These are phyloP conservation scores for Amphipyra berbera DNA, from an alignment of 2,888 invertebrate genomes.

Conservation along the genomic window DNA sequence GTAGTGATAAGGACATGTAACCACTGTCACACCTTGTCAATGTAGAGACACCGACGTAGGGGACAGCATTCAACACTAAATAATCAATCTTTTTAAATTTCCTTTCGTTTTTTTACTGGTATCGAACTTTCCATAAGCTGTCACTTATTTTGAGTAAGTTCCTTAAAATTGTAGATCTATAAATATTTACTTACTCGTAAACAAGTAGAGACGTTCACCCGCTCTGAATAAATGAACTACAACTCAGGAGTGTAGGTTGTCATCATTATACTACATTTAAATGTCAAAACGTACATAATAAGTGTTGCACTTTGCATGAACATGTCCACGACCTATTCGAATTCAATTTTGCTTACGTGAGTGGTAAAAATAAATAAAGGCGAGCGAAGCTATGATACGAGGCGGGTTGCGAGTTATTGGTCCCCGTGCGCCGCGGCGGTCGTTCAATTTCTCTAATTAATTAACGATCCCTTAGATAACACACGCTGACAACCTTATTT, in stretches of 20 bases:
- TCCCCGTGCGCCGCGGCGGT: constrained; percentile 85
- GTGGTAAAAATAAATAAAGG: constrained; percentile 88
- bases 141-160: neutral
- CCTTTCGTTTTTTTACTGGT: neutral
- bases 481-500: constrained; percentile 89
- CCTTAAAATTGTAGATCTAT: constrained; percentile 16
- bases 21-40: constrained; percentile 77
- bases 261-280: constrained; percentile 56
- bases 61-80: constrained; percentile 39
- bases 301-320: constrained; percentile 68
- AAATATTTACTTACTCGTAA: constrained; percentile 28
- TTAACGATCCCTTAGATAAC: constrained; percentile 89
- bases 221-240: constrained; percentile 50
- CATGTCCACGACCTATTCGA: constrained; percentile 77
- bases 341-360: constrained; percentile 89
- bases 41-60: constrained; percentile 38
- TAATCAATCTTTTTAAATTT: constrained; percentile 7
- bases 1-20: constrained; percentile 73
- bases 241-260: constrained; percentile 51
- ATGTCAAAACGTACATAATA: constrained; percentile 60
- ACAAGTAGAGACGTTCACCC: constrained; percentile 46
- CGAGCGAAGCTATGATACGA: constrained; percentile 87
- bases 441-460: constrained; percentile 90
- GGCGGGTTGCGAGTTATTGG: constrained; percentile 88
- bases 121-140: too few relatives aligned